phyloP scores from a whole-genome alignment of 2,888 invertebrate species.

The Lottia scabra region DNA sequence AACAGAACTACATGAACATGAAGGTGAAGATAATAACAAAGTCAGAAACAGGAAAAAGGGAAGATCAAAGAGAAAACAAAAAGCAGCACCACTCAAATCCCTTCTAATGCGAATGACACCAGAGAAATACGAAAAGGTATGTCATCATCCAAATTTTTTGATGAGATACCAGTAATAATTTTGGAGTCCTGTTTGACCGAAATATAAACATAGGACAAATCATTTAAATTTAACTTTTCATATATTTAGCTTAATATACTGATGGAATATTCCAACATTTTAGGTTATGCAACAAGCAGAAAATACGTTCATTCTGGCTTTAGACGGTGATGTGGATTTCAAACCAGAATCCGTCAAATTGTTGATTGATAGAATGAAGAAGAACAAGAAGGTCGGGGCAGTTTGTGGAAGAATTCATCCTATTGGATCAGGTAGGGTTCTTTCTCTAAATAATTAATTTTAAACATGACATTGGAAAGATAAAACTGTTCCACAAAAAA shows the following conservation, averaged over 20 bases:
- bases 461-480: no score
- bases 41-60: constrained; percentile 47
- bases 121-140: constrained; percentile 58
- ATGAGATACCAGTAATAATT: no score
- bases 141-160: background rate
- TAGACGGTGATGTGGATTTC: constrained; percentile 95
- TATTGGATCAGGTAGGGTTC: constrained; percentile 76
- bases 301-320: constrained; percentile 92
- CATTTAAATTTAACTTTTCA: no score
- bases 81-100: constrained; percentile 49
- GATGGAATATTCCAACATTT: no score
- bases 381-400: constrained; percentile 95
- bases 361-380: constrained; percentile 98
- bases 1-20: constrained; percentile 11
- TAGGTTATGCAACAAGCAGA: constrained; percentile 74
- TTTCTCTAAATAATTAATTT: no score
- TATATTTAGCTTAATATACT: no score
- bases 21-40: constrained; percentile 8
- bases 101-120: constrained; percentile 52
- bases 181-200: no score
- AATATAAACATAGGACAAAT: no score
- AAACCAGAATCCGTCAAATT: constrained; percentile 94
- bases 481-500: no score
- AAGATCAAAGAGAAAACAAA: constrained; percentile 34
- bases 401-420: constrained; percentile 99